Percentiles rank a stretch among this genome's conserved stretches.
phyloP scores from a whole-genome alignment of 2,797 vertebrate species.

The Phrynocephalus guinanensis region DNA sequence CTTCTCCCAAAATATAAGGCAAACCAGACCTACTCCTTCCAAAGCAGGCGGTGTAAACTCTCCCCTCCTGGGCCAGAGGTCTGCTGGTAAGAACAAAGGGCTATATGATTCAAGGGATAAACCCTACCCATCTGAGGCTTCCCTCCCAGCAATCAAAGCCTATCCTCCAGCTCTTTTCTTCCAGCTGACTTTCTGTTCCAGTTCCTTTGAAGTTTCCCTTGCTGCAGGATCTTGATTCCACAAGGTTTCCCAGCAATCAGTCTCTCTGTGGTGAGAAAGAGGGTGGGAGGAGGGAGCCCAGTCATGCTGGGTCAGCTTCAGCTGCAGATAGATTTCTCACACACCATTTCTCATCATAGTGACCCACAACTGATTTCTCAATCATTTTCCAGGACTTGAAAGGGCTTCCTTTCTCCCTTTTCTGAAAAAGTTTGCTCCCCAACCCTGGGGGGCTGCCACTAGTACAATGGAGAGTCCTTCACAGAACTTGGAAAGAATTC shows the following conservation, averaged over 20 bases:
- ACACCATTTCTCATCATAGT: background rate
- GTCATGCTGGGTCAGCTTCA: background rate
- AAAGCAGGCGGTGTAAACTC: background rate
- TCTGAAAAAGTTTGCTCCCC: too few species aligned
- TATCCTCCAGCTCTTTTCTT: background rate
- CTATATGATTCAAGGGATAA: background rate
- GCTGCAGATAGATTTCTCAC: background rate
- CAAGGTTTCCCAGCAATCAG: background rate
- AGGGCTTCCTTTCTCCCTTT: background rate
- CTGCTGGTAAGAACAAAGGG: background rate
- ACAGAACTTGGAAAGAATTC: background rate
- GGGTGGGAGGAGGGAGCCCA: background rate
- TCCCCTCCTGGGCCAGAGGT: background rate
- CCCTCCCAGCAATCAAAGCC: background rate
- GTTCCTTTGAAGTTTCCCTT: background rate
- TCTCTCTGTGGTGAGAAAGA: background rate
- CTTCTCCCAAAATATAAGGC: background rate
- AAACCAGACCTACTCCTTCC: background rate
- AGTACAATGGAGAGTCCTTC: background rate
- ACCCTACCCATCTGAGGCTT: background rate
- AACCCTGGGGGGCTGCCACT: background rate
- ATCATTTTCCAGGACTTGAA: background rate
- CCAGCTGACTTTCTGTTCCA: slow-evolving; percentile 15
- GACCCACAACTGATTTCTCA: background rate
- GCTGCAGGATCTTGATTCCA: slow-evolving; percentile 13